Base-by-base conservation (phyloP, 1,140 invertebrate genomes). In the Trichogramma pretiosum region DNA sequence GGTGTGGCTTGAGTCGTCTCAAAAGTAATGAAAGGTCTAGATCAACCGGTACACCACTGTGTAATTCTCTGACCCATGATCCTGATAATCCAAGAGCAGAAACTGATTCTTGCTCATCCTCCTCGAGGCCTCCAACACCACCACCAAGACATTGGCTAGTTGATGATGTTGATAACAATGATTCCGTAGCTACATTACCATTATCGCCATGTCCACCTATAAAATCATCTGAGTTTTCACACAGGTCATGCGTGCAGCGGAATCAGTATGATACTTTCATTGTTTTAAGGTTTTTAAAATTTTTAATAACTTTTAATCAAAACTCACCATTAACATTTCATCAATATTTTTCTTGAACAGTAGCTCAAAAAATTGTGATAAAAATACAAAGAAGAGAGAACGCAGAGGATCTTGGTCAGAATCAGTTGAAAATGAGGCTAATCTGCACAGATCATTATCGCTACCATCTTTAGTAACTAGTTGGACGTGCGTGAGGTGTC, bases 1-100 rank as follows among this genome's bases (percentile, higher is more conserved):
- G 83, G 74, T 91, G 88, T 76, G 85, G 83, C 53, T 72, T 74
- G 24, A 64, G 72, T 48, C 70, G 73, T 19, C 14, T 61, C 44
- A 57, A 52, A 17, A 67, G 64, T 55, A 60, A 68, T 60, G 57
- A 67, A 33, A 64, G 55, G 46, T 54, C 57, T 28, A 30, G 43
- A 16, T 19, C 50, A 30, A 34, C 34, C 48, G 17, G 46, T 44
- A 5, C 49, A 5, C 42, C 44, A 23, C 26, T 28, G 38, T 50
- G 50, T 26, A 33, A 56, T 36, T 46, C 53, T 21, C 35, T 50
- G 39, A 46, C 22, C 43, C 40, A 48, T 18, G 35, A 24, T 16
- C 18, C 46, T 16, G 24, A 18, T 21, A 46, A 16, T 44, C 53
- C 49, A 33, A 52, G 51, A 50, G 34, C 33, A 22, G 46, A 28